phyloP scores from a whole-genome alignment of 2,888 invertebrate genomes.

The Noctua fimbriata region DNA sequence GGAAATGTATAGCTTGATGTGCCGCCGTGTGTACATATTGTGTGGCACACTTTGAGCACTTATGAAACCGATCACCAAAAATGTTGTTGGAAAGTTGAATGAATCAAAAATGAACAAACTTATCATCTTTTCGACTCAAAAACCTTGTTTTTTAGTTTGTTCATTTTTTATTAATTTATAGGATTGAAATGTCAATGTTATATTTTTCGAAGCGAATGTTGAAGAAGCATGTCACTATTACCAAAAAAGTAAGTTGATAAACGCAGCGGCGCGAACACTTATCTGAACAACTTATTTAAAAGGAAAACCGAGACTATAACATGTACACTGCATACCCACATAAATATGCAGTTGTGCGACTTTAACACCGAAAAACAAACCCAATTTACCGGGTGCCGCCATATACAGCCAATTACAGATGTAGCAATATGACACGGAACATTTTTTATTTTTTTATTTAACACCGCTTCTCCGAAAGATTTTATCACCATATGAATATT shows the following conservation, averaged over 20 bases:
- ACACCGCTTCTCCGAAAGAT: slow-evolving; percentile 75
- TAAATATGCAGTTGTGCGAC: slow-evolving; percentile 19
- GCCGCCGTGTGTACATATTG: too few species aligned
- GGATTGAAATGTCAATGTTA: neutral
- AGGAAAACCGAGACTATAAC: slow-evolving; percentile 17
- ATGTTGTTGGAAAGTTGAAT: slow-evolving; percentile 3
- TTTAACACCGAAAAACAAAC: slow-evolving; percentile 56
- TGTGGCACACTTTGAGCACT: neutral
- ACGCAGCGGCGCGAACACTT: slow-evolving; percentile 7
- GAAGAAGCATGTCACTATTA: neutral
- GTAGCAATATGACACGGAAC: slow-evolving; percentile 70
- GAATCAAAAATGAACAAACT: neutral
- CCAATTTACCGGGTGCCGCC: slow-evolving; percentile 70
- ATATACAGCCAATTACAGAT: slow-evolving; percentile 61
- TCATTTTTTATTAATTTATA: too few species aligned
- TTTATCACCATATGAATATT: slow-evolving; percentile 81
- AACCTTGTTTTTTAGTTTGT: too few species aligned
- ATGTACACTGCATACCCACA: slow-evolving; percentile 7
- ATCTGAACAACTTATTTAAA: slow-evolving; percentile 45
- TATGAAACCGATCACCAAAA: neutral
- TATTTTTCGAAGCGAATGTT: slow-evolving; percentile 6
- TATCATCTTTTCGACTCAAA: neutral
- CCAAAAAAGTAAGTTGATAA: slow-evolving; percentile 26
- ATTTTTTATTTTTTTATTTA: slow-evolving; percentile 68
- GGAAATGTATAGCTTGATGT: too few species aligned